phyloP scores from a whole-genome alignment of 1,140 invertebrate genomes.

The Mycetomoellerius zeteki region DNA sequence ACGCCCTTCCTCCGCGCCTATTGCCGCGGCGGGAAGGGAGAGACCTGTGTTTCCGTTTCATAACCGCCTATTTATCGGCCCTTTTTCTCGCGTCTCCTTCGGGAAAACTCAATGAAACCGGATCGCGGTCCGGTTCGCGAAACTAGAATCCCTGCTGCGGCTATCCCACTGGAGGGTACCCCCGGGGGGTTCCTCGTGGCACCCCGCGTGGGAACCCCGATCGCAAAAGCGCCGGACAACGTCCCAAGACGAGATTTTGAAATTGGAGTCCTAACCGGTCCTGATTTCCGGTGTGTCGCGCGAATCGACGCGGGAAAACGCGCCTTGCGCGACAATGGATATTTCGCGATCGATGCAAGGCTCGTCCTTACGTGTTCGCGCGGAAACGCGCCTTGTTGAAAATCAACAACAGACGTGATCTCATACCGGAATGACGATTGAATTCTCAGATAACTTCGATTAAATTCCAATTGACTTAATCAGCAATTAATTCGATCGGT shows the following conservation, averaged over 20 bases:
- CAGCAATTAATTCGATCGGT: background rate
- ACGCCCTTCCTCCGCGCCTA: slow-evolving; percentile 18
- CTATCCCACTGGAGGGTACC: background rate
- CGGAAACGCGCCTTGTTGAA: background rate
- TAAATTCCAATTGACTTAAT: background rate
- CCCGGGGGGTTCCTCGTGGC: too few relatives aligned
- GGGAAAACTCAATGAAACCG: background rate
- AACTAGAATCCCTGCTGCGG: background rate
- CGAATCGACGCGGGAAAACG: slow-evolving; percentile 22
- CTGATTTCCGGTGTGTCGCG: slow-evolving; percentile 6
- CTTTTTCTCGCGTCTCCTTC: background rate
- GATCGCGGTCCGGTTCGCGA: background rate
- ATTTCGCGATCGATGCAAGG: background rate
- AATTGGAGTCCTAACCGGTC: background rate
- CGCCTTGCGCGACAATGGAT: background rate
- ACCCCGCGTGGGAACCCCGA: background rate
- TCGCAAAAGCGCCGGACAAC: background rate
- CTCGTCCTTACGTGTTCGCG: background rate
- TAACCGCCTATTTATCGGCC: background rate
- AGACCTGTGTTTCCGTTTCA: background rate
- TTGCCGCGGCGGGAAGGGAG: background rate
- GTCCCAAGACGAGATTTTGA: background rate
- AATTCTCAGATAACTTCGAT: background rate
- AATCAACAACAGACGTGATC: background rate
- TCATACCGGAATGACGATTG: too few relatives aligned